These are phyloP conservation scores for Pyrocephalus nanus DNA, from an alignment of 2,797 vertebrate genomes.

Conservation along the genomic window DNA sequence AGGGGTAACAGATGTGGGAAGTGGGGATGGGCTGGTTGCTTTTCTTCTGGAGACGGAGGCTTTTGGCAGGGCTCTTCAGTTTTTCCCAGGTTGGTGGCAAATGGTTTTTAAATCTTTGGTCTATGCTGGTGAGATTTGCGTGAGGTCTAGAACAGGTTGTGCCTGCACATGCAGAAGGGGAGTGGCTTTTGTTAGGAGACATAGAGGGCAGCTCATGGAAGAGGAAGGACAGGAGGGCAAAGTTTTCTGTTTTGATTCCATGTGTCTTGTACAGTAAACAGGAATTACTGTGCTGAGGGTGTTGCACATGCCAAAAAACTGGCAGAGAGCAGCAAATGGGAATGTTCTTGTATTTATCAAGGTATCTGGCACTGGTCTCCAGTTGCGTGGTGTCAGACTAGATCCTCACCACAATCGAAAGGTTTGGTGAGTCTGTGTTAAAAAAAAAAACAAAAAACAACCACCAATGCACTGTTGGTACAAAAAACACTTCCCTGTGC, in stretches of 20 bases:
- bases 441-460: neutral
- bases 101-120: neutral
- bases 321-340: fast-evolving
- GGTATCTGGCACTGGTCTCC: neutral
- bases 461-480: neutral
- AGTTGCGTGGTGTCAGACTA: neutral
- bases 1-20: neutral
- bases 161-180: neutral
- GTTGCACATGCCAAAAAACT: neutral
- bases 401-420: neutral
- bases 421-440: neutral
- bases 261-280: neutral
- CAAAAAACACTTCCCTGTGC: neutral
- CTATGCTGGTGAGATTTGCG: neutral
- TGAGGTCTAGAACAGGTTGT: neutral
- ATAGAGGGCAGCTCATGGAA: neutral
- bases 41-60: neutral
- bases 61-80: neutral
- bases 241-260: neutral
- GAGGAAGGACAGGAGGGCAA: neutral
- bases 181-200: neutral
- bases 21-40: neutral
- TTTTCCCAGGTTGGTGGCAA: neutral
- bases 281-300: neutral
- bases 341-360: neutral